These are phyloP conservation scores for Upupa epops DNA, from an alignment of 2,113 vertebrate species.

Conservation along the genomic window DNA sequence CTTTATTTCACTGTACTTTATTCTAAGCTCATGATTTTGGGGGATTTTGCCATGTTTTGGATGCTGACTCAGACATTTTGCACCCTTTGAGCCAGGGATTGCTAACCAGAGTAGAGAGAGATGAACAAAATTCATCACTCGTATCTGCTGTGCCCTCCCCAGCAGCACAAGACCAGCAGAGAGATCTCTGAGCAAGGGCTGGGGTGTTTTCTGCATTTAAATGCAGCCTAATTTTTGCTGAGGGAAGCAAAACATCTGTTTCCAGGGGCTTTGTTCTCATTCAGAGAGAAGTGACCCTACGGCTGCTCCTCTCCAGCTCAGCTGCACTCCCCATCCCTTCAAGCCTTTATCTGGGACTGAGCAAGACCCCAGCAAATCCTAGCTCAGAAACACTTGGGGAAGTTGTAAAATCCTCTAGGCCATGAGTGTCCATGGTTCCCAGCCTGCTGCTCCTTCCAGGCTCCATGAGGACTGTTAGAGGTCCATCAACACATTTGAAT, in stretches of 20 bases:
- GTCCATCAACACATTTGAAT: neutral
- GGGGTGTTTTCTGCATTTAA: neutral
- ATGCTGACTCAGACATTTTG: neutral
- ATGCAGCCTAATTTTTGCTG: neutral
- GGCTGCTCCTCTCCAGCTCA: neutral
- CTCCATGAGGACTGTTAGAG: neutral
- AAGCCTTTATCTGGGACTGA: neutral
- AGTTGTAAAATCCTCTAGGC: neutral
- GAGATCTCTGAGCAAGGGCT: neutral
- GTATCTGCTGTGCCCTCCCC: neutral
- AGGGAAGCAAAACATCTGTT: neutral
- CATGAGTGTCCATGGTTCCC: neutral
- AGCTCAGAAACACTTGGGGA: neutral
- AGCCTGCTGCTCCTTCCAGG: neutral
- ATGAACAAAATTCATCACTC: neutral
- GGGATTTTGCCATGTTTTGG: neutral
- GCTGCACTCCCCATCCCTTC: neutral
- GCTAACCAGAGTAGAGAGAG: neutral
- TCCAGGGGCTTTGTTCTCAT: neutral
- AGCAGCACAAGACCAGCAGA: rapidly evolving
- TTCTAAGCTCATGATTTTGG: neutral
- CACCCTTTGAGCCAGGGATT: neutral
- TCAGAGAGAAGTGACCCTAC: neutral
- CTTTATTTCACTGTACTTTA: too few species aligned
- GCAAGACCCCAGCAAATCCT: neutral